Conservation (phyloP, 2,113 vertebrate genomes). For the Corythoichthys intestinalis region DNA sequence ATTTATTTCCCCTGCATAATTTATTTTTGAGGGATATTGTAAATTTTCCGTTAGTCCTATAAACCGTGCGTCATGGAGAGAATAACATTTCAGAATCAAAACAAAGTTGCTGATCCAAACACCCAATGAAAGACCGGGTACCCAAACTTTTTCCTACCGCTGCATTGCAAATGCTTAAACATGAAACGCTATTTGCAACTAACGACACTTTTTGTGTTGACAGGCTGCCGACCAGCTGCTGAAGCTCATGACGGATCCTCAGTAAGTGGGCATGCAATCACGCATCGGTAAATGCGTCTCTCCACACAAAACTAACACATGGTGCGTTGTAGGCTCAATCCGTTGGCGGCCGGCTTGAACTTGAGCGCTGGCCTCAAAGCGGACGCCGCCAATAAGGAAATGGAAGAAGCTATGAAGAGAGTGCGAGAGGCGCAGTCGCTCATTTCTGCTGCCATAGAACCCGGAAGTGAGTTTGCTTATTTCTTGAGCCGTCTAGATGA, state of each 20-base stretch:
- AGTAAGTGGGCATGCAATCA: conserved; percentile 75
- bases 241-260: conserved; percentile 96
- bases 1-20: no score
- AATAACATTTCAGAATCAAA: no score
- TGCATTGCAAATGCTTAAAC: no score
- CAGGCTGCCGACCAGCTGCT: conserved; percentile 93
- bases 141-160: no score
- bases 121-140: no score
- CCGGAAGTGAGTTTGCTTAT: conserved; percentile 74
- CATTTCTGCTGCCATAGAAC: conserved; percentile 96
- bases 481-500: neutral
- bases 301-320: neutral
- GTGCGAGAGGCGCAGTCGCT: conserved; percentile 95
- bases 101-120: no score
- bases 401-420: conserved; percentile 98
- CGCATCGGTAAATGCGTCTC: neutral
- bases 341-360: conserved; percentile 84
- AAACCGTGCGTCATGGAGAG: no score
- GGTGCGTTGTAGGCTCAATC: conserved; percentile 81
- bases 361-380: conserved; percentile 88
- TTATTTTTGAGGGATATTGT: no score
- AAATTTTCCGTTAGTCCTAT: no score
- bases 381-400: conserved; percentile 92
- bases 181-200: no score
- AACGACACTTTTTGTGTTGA: neutral